Conservation (phyloP, 2,113 vertebrate genomes). For the Peucedramus taeniatus region DNA sequence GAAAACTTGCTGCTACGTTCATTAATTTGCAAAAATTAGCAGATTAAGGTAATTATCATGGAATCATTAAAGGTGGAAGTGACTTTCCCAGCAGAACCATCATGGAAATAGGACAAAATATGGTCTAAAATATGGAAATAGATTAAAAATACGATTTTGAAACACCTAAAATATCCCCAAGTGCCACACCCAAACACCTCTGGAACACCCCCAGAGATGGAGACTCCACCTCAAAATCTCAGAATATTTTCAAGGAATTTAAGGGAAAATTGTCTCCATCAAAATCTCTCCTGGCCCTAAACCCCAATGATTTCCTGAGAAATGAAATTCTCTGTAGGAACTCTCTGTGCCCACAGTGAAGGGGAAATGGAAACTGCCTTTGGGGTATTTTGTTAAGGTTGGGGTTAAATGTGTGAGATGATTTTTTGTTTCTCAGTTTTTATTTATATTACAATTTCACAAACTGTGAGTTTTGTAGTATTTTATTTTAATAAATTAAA, state of each 20-base stretch:
- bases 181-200: neutral
- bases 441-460: too few relatives aligned
- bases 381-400: neutral
- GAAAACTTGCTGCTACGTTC: neutral
- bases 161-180: neutral
- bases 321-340: neutral
- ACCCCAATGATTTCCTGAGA: accelerated
- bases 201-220: neutral
- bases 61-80: neutral
- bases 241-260: neutral
- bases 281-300: neutral
- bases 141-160: neutral
- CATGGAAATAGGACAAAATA: neutral
- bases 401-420: too few relatives aligned
- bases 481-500: too few relatives aligned
- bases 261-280: neutral
- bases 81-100: neutral
- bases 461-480: too few relatives aligned
- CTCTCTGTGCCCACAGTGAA: neutral
- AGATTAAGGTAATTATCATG: neutral
- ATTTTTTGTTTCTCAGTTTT: too few relatives aligned
- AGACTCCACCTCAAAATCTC: neutral
- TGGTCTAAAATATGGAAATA: neutral
- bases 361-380: neutral
- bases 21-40: neutral